These are phyloP conservation scores for Lydus trimaculatus DNA, from an alignment of 2,888 invertebrate genomes.

Conservation along the genomic window DNA sequence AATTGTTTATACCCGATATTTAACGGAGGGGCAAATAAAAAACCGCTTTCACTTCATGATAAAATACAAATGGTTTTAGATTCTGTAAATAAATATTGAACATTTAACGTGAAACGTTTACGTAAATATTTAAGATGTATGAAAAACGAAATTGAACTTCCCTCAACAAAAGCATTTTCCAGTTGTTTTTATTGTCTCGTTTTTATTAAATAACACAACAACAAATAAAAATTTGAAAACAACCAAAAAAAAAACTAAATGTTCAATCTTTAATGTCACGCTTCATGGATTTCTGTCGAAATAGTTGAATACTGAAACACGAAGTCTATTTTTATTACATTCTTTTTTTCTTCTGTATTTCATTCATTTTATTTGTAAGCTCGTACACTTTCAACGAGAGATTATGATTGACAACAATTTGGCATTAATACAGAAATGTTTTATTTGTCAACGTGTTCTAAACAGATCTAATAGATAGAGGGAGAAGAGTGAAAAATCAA, in stretches of 20 bases:
- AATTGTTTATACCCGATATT: background rate
- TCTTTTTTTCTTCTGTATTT: too few species aligned
- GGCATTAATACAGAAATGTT: background rate
- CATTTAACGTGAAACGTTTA: background rate
- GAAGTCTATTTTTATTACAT: background rate
- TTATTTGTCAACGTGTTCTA: background rate
- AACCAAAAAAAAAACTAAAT: too few species aligned
- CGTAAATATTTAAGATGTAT: background rate
- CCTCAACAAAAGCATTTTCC: background rate
- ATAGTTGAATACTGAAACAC: too few species aligned
- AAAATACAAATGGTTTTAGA: background rate
- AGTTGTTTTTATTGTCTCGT: background rate
- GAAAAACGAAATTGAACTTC: background rate
- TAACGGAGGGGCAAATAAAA: background rate
- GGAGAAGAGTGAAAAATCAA: too few species aligned
- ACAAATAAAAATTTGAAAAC: background rate
- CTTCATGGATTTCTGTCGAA: too few species aligned
- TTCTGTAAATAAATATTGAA: background rate
- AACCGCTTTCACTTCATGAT: background rate
- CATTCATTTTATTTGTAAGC: background rate
- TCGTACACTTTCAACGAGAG: background rate
- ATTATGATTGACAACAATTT: background rate
- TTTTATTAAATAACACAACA: background rate
- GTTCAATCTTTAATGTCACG: too few species aligned
- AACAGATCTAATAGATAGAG: too few species aligned